Conservation (phyloP, 2,888 invertebrate genomes). For the Thalpophila matura region DNA sequence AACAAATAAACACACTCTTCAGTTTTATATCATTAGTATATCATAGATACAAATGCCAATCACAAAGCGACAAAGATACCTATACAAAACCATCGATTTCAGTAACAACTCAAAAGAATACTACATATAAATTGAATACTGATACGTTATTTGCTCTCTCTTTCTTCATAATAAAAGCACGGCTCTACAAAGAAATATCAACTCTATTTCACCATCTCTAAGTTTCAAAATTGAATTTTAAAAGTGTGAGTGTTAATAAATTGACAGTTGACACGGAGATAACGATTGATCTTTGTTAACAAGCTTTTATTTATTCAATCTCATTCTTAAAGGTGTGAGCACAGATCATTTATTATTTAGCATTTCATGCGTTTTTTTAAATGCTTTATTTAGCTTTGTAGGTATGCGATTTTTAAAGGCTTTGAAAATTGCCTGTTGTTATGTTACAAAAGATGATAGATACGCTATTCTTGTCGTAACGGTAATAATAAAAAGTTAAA, state of each 20-base stretch:
- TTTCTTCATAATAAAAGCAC: neutral
- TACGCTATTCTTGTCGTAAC: too few species aligned
- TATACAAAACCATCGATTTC: neutral
- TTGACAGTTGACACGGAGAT: slow-evolving; percentile 34
- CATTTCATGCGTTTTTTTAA: slow-evolving; percentile 6
- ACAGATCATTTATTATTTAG: slow-evolving; percentile 40
- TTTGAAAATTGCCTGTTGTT: too few species aligned
- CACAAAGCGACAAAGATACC: neutral
- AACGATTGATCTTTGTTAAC: slow-evolving; percentile 58
- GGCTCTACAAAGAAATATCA: slow-evolving; percentile 9
- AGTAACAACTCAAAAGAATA: slow-evolving; percentile 3
- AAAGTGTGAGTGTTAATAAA: slow-evolving; percentile 21
- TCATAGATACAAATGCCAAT: too few species aligned
- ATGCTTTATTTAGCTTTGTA: too few species aligned
- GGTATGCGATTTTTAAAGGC: too few species aligned
- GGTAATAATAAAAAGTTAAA: too few species aligned
- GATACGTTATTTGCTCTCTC: slow-evolving; percentile 39
- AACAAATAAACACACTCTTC: too few species aligned
- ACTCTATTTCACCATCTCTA: neutral
- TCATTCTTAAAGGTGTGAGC: slow-evolving; percentile 45
- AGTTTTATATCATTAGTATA: too few species aligned
- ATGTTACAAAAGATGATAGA: too few species aligned
- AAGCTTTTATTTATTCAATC: slow-evolving; percentile 60
- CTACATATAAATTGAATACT: slow-evolving; percentile 50
- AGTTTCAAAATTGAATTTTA: slow-evolving; percentile 19